Percentiles rank a stretch among this genome's conserved stretches.
Conservation (phyloP, 2,888 invertebrate genomes). For the Cephus pulcher region DNA sequence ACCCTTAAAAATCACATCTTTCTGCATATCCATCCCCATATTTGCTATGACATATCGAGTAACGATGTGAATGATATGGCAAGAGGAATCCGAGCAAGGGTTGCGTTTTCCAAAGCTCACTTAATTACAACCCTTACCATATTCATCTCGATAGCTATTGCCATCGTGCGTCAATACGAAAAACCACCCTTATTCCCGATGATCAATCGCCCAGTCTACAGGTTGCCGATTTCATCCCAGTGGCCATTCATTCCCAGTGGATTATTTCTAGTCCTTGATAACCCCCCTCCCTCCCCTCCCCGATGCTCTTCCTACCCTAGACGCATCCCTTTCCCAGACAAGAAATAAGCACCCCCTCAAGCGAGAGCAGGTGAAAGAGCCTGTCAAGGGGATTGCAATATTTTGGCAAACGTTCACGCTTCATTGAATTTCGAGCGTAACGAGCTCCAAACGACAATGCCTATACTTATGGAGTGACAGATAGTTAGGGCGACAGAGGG, state of each 20-base stretch:
- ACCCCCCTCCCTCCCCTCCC: accelerated
- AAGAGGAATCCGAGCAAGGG: neutral
- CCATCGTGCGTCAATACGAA: neutral
- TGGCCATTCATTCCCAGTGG: neutral
- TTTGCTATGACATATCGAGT: neutral
- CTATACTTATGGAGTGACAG: neutral
- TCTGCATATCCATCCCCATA: neutral
- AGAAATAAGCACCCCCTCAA: neutral
- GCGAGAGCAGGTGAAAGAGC: neutral
- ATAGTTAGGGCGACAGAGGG: neutral
- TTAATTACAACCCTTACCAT: neutral
- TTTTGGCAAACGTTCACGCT: neutral
- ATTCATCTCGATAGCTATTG: neutral
- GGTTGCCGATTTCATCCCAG: neutral
- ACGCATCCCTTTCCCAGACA: neutral
- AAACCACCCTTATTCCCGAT: neutral
- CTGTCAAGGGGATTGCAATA: neutral
- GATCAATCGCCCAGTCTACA: neutral
- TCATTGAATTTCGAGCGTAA: neutral
- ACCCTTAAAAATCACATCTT: neutral
- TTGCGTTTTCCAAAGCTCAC: neutral
- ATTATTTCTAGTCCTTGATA: neutral
- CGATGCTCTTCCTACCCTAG: neutral
- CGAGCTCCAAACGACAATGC: neutral
- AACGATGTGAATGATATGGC: neutral